These are phyloP conservation scores for Venustaconcha ellipsiformis DNA, from an alignment of 1,140 invertebrate genomes.

Conservation along the genomic window DNA sequence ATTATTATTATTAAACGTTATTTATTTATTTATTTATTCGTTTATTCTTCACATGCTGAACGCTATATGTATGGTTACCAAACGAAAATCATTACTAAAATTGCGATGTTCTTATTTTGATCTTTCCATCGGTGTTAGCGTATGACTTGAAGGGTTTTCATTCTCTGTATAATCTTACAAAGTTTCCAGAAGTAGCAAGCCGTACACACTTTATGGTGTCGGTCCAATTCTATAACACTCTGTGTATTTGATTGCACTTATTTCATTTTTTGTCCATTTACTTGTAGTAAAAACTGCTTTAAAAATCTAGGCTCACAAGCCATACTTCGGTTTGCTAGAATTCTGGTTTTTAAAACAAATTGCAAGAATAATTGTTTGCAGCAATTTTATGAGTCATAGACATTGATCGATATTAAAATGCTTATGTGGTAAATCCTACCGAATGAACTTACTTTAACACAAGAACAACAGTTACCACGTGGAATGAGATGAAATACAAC, in stretches of 20 bases:
- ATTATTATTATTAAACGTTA: too few species aligned
- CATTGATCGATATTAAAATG: background rate
- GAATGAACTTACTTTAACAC: constrained; percentile 25
- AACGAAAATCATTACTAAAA: too few species aligned
- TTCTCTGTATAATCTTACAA: too few species aligned
- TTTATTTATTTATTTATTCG: too few species aligned
- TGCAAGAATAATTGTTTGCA: background rate
- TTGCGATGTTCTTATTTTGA: too few species aligned
- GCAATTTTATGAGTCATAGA: background rate
- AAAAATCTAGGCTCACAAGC: background rate
- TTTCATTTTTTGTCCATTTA: background rate
- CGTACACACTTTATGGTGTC: too few species aligned
- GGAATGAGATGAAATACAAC: constrained; percentile 28
- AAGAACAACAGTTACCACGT: constrained; percentile 21
- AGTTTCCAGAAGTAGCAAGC: too few species aligned
- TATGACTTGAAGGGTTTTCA: too few species aligned
- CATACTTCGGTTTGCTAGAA: background rate
- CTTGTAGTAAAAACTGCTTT: background rate
- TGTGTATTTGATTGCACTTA: too few species aligned
- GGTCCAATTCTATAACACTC: too few species aligned
- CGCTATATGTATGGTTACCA: background rate
- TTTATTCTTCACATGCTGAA: background rate
- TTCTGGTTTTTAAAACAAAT: background rate
- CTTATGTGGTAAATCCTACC: background rate
- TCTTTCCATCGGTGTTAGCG: too few species aligned